Evolutionary conservation across 1,140 invertebrate species (phyloP).

Genomic region (Chrysopa pallens): DNA sequence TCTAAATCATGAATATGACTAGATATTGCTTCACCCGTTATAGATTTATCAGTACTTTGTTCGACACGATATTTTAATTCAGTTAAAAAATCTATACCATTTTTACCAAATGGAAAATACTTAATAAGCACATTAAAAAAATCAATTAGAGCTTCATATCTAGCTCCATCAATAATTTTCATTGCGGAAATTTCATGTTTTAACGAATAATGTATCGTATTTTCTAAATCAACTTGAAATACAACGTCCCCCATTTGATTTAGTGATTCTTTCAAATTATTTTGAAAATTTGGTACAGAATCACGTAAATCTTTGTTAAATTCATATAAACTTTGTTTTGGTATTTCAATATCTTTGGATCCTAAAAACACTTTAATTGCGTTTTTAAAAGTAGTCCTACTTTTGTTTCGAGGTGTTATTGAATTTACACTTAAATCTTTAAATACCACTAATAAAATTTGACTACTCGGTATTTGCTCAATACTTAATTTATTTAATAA

Average conservation of each 20-base stretch:
- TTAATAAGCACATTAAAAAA: constrained; percentile 50
- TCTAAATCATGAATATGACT: constrained; percentile 26
- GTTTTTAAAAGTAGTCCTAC: constrained; percentile 18
- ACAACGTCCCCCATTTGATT: constrained; percentile 28
- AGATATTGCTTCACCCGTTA: constrained; percentile 37
- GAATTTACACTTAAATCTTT: constrained; percentile 19
- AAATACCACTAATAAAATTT: constrained; percentile 16
- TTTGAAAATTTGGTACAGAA: constrained; percentile 10
- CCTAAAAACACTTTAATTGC: constrained; percentile 23
- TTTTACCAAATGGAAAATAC: constrained; percentile 53
- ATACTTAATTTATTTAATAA: too few relatives aligned
- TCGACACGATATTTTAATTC: constrained; percentile 25
- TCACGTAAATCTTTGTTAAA: constrained; percentile 4
- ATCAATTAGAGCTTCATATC: constrained; percentile 47
- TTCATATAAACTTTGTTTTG: constrained; percentile 4
- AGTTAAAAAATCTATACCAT: constrained; percentile 42
- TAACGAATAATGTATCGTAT: constrained; percentile 58
- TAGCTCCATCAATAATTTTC: constrained; percentile 46
- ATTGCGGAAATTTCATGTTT: constrained; percentile 59
- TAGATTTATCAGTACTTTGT: constrained; percentile 11
- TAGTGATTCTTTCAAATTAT: constrained; percentile 14
- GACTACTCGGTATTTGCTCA: too few relatives aligned
- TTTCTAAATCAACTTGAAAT: constrained; percentile 75
- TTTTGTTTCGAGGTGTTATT: constrained; percentile 21
- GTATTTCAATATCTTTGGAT: constrained; percentile 15